Percentiles rank a stretch among this genome's conserved stretches.
These are phyloP conservation scores for Tetragonisca angustula DNA, from an alignment of 2,888 invertebrate genomes.

Conservation along the genomic window DNA sequence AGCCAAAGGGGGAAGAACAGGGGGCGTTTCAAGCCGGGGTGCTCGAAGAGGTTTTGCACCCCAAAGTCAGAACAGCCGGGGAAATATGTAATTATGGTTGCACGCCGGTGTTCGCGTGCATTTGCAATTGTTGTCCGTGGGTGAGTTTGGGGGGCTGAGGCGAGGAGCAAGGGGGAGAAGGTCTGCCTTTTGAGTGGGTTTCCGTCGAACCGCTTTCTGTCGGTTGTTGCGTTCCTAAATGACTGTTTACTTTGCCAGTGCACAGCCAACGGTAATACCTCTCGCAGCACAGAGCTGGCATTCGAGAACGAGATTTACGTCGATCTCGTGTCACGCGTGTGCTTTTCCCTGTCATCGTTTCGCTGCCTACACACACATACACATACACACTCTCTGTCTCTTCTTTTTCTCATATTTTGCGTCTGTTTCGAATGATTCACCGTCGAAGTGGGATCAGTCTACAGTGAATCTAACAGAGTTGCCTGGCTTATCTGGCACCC, in stretches of 20 bases:
- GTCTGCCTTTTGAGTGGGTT: constrained; percentile 5
- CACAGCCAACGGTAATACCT: constrained; percentile 5
- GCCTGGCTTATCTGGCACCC: constrained; percentile 17
- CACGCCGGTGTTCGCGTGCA: constrained; percentile 6
- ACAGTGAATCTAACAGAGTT: constrained; percentile 14
- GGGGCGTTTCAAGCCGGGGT: constrained; percentile 4
- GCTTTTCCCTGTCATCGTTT: neutral
- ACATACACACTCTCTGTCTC: neutral
- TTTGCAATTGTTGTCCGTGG: constrained; percentile 18
- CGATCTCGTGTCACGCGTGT: constrained; percentile 5
- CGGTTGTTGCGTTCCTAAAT: constrained; percentile 28
- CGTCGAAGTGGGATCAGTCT: constrained; percentile 20
- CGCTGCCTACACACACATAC: neutral
- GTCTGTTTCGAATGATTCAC: constrained; percentile 16
- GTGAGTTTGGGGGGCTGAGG: neutral
- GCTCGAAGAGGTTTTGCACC: constrained; percentile 21
- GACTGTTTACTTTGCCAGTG: constrained; percentile 20
- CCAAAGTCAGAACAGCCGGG: neutral
- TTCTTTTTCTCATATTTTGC: neutral
- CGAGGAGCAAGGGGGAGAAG: neutral
- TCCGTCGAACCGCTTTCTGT: constrained; percentile 4
- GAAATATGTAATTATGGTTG: constrained; percentile 42
- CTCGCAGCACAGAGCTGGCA: neutral
- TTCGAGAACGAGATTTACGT: constrained; percentile 21
- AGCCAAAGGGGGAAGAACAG: neutral